Percentiles rank a stretch among this genome's conserved stretches.
These are phyloP conservation scores for Patagioenas fasciata DNA, from an alignment of 2,113 vertebrate genomes.

Conservation along the genomic window DNA sequence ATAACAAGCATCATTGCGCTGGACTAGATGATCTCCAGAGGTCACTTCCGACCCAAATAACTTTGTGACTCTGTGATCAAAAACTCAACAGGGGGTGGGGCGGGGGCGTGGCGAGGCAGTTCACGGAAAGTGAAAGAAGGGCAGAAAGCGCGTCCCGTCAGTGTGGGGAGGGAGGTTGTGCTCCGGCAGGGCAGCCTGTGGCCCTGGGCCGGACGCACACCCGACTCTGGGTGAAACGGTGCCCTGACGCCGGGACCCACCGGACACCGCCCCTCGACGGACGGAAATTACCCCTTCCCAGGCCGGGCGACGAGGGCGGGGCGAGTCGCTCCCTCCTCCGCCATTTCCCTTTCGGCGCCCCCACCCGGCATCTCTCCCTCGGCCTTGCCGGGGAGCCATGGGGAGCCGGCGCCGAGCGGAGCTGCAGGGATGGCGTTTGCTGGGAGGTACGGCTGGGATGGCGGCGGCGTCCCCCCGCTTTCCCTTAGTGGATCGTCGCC, in stretches of 20 bases:
- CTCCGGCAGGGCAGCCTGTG: too few relatives aligned
- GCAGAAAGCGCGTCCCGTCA: too few relatives aligned
- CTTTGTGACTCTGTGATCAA: too few relatives aligned
- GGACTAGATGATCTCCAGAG: too few relatives aligned
- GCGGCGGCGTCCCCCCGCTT: accelerated
- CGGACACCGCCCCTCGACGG: accelerated
- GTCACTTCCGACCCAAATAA: too few relatives aligned
- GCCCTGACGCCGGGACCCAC: accelerated
- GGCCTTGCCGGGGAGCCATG: accelerated
- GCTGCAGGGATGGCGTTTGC: accelerated
- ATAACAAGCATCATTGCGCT: too few relatives aligned
- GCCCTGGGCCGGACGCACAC: too few relatives aligned
- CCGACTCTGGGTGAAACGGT: accelerated
- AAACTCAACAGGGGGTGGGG: too few relatives aligned
- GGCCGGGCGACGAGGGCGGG: background rate
- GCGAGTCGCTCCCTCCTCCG: background rate
- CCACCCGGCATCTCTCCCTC: accelerated
- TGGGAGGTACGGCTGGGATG: background rate
- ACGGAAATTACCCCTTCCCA: too few relatives aligned
- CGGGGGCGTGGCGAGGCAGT: too few relatives aligned
- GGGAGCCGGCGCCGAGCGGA: background rate
- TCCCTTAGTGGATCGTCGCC: too few relatives aligned
- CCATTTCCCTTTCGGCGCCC: background rate
- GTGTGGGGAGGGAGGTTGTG: accelerated
- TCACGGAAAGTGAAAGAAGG: background rate